Base-by-base conservation (phyloP, 2,888 invertebrate species). In the Aquatica leii region DNA sequence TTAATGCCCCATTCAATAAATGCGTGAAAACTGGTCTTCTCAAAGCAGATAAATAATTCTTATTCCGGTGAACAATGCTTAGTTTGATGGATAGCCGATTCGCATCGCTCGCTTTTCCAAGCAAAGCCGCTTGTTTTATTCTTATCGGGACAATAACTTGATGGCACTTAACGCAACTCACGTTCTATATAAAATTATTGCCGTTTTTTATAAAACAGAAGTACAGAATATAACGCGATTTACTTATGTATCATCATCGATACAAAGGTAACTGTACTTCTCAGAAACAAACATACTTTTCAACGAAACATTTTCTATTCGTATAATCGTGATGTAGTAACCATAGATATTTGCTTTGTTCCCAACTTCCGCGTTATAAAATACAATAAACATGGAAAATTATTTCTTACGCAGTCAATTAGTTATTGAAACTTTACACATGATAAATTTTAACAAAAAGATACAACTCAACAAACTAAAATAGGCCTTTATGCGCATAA, bases 1-100 rank as follows among this genome's bases (percentile, higher is more conserved):
- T 77, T 78, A 79, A 79, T 79, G 78, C 73, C 70, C 77, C 77
- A 79, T 79, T 79, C 78, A 78, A 75, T 78, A 78, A 77, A 79
- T 79, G 77, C 78, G 76, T 76, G 76, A 77, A 77, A 77, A 77
- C 77, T 76, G 76, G 78, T 77, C 76, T 77, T 72, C 65, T 69
- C 71, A 65, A 67, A 54, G 72, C 73, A 76, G 74, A 79, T 78
- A 77, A 76, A 78, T 77, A 74, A 75, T 73, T 74, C 71, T 71
- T 73, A 73, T 71, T 65, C 66, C 68, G 66, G 66, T 63, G 71
- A 71, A 76, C 76, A 76, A 76, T 76, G 74, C 74, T 69, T 67
- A 68, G 70, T 73, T 74, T 73, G 74, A 75, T 73, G 71, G 71
- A 73, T 71, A 71, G 66, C 64, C 69, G 71, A 65, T 69, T 69